Conservation (phyloP, 2,888 invertebrate genomes). For the Leptinotarsa rubiginosa region DNA sequence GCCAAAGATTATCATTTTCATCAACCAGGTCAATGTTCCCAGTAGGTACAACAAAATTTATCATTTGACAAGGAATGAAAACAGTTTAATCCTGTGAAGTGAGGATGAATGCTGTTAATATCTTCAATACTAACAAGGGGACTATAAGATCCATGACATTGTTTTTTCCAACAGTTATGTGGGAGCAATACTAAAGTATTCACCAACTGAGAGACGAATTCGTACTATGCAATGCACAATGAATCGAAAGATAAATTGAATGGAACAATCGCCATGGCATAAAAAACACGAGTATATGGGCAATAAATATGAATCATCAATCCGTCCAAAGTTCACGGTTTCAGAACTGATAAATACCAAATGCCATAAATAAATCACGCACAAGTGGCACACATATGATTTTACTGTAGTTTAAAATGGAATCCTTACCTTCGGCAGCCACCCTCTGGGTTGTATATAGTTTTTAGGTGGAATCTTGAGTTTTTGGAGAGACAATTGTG, state of each 20-base stretch:
- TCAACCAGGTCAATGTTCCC: constrained; percentile 8
- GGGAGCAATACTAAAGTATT: too few relatives aligned
- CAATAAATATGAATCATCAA: neutral
- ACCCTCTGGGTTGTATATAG: constrained; percentile 84
- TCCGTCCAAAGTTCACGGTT: neutral
- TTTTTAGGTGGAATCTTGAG: constrained; percentile 86
- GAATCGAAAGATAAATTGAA: too few relatives aligned
- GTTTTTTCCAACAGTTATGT: too few relatives aligned
- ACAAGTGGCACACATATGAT: neutral
- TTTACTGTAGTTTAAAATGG: neutral
- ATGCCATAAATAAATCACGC: neutral
- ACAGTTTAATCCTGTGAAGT: too few relatives aligned
- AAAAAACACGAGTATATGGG: neutral
- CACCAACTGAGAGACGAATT: too few relatives aligned
- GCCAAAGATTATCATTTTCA: constrained; percentile 2
- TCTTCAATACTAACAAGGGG: too few relatives aligned
- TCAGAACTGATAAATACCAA: neutral
- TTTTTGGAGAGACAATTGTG: constrained; percentile 69
- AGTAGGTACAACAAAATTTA: neutral
- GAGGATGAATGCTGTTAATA: too few relatives aligned
- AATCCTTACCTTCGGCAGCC: constrained; percentile 76
- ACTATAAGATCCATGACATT: too few relatives aligned
- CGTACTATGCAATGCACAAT: neutral
- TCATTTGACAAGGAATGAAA: neutral
- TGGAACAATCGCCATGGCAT: neutral